These are phyloP conservation scores for Lerema accius DNA, from an alignment of 1,140 invertebrate genomes.

Conservation along the genomic window DNA sequence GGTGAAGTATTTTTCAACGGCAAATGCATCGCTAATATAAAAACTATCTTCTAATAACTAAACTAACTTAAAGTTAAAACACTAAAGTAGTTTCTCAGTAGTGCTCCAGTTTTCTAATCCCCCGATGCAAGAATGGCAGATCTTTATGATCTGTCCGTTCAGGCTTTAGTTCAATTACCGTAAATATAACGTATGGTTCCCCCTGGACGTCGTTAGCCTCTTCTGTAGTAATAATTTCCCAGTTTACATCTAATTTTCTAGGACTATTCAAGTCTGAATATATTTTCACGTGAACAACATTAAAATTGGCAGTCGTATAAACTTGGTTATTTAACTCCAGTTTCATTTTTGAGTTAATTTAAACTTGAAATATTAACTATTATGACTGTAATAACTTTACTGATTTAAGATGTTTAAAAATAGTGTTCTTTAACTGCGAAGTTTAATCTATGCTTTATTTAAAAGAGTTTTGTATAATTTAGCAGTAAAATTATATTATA, in stretches of 20 bases:
- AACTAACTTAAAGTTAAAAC: too few relatives aligned
- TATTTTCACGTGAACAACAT: not conserved
- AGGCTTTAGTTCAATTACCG: slow-evolving; percentile 20
- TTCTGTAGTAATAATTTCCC: slow-evolving; percentile 23
- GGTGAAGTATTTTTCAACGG: too few relatives aligned
- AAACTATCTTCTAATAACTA: too few relatives aligned
- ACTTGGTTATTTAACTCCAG: not conserved
- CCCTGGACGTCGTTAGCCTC: slow-evolving; percentile 18
- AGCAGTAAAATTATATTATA: too few relatives aligned
- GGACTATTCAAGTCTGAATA: slow-evolving; percentile 8
- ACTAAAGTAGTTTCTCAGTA: not conserved
- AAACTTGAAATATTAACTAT: too few relatives aligned
- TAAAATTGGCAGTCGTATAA: not conserved
- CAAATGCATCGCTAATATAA: too few relatives aligned
- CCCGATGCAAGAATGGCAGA: slow-evolving; percentile 4
- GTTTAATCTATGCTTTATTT: too few relatives aligned
- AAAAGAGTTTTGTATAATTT: too few relatives aligned
- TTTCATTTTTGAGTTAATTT: not conserved
- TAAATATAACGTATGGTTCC: slow-evolving; percentile 23
- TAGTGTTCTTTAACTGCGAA: too few relatives aligned
- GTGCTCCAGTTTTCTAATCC: slow-evolving; percentile 12
- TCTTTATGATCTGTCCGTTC: slow-evolving; percentile 29
- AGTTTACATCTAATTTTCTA: slow-evolving; percentile 17
- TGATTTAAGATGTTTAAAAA: too few relatives aligned
- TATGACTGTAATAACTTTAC: too few relatives aligned